A percentile compares a stretch with the other conserved stretches of the same genome.
These are phyloP conservation scores for Collichthys lucidus DNA, from an alignment of 2,113 vertebrate species.

Conservation along the genomic window DNA sequence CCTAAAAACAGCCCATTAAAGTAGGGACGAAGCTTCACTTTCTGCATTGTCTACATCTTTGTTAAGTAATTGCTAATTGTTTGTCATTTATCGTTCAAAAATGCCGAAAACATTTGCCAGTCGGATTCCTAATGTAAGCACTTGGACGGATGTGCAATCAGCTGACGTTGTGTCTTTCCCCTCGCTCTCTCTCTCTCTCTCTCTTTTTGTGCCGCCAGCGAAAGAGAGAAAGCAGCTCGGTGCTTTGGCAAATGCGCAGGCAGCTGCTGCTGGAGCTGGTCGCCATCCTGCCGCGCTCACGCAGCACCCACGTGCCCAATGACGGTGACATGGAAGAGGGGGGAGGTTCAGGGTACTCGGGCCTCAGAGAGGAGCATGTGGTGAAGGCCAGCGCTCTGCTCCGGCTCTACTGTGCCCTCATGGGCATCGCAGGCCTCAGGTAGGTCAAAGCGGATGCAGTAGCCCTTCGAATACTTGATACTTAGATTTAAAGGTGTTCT, in stretches of 20 bases:
- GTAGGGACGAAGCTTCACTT: not conserved
- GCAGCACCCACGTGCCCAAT: constrained; percentile 88
- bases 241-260: constrained; percentile 98
- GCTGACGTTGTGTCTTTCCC: constrained; percentile 3
- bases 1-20: not conserved
- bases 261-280: constrained; percentile 96
- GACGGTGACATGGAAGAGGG: constrained; percentile 85
- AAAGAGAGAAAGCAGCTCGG: constrained; percentile 94
- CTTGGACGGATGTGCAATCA: not conserved
- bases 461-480: not conserved
- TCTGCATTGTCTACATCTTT: not conserved
- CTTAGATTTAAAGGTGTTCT: not conserved
- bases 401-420: constrained; percentile 95
- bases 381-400: constrained; percentile 97
- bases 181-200: not conserved
- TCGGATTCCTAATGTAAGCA: not conserved
- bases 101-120: not conserved
- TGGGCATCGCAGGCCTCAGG: constrained; percentile 99
- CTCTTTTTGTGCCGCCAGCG: constrained; percentile 81
- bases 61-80: not conserved
- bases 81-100: not conserved
- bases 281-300: constrained; percentile 94
- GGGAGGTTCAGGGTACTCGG: constrained; percentile 88
- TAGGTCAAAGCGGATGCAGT: constrained; percentile 64
- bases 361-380: constrained; percentile 95